Percentiles rank a stretch among this genome's conserved stretches.
phyloP scores from a whole-genome alignment of 2,113 vertebrate species.

The Ailurus styani region DNA sequence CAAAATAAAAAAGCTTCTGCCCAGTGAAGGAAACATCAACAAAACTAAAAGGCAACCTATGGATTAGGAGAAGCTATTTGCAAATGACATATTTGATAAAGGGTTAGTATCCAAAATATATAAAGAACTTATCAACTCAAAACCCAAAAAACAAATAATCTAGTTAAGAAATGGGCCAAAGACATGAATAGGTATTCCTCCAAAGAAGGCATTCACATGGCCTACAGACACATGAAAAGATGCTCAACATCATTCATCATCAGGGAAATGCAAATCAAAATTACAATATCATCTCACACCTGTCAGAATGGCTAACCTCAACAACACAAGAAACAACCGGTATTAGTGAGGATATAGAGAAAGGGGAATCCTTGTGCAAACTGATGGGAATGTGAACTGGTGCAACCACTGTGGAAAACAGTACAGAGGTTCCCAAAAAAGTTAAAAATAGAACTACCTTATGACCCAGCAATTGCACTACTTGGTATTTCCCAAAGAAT shows the following conservation, averaged over 20 bases:
- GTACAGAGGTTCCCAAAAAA: background rate
- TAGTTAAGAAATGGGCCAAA: background rate
- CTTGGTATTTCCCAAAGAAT: background rate
- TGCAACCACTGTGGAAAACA: background rate
- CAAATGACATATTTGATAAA: background rate
- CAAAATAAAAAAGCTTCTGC: background rate
- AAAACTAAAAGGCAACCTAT: background rate
- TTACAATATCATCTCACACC: background rate
- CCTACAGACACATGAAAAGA: background rate
- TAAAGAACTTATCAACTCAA: background rate
- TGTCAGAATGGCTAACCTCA: background rate
- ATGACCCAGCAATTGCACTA: background rate
- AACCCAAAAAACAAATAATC: background rate
- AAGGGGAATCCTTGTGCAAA: background rate
- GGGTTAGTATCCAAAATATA: background rate
- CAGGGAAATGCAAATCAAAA: background rate
- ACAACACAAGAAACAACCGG: background rate
- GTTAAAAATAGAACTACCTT: background rate
- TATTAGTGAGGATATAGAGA: background rate
- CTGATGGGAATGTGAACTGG: background rate
- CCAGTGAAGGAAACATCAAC: background rate
- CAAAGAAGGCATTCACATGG: background rate
- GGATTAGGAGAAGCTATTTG: background rate
- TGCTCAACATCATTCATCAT: background rate
- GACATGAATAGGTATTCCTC: background rate